These are phyloP conservation scores for Darevskia nairensis DNA, from an alignment of 2,797 vertebrate species.

Conservation along the genomic window DNA sequence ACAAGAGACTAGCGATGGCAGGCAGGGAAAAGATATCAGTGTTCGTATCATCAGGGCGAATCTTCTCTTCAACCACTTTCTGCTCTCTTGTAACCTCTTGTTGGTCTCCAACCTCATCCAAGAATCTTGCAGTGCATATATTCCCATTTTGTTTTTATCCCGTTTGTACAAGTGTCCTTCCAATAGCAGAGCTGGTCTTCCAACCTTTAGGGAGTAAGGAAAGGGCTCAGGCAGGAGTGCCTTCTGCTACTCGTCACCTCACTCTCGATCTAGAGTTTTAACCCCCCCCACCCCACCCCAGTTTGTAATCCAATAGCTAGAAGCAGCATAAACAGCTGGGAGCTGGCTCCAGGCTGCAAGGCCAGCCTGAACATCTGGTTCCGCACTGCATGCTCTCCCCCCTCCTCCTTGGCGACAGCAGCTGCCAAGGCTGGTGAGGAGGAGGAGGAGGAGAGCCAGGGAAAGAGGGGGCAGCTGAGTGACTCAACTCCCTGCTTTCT, in stretches of 20 bases:
- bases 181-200: neutral
- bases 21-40: too few relatives aligned
- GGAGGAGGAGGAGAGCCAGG: neutral
- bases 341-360: neutral
- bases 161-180: neutral
- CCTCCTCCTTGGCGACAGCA: neutral
- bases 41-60: neutral
- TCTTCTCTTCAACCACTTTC: neutral
- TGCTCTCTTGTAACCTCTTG: neutral
- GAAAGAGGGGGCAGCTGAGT: neutral
- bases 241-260: neutral
- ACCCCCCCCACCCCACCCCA: too few relatives aligned
- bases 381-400: neutral
- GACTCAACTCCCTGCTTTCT: neutral
- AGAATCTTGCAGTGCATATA: neutral
- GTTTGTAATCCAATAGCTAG: conserved; percentile 21
- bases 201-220: neutral
- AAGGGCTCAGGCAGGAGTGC: neutral
- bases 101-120: neutral
- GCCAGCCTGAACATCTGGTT: conserved; percentile 24
- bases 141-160: neutral
- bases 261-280: neutral
- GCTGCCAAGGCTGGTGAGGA: neutral
- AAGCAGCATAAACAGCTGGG: conserved; percentile 15
- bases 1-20: neutral